phyloP scores from a whole-genome alignment of 2,888 invertebrate genomes.

The Entomobrya multifasciata region DNA sequence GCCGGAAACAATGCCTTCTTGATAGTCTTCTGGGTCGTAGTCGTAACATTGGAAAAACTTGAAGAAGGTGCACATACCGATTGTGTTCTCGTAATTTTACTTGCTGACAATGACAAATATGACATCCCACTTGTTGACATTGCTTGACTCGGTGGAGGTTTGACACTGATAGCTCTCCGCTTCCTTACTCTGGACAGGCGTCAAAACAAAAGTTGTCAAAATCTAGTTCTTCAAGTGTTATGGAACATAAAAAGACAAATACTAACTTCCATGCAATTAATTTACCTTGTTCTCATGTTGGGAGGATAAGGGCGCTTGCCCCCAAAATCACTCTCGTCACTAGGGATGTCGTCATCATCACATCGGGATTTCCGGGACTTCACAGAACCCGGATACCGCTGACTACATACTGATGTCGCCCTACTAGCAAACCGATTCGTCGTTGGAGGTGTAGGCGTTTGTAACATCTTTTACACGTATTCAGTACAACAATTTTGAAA shows the following conservation, averaged over 20 bases:
- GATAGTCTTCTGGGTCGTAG: neutral
- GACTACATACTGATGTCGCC: neutral
- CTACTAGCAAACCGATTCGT: neutral
- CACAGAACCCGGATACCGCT: neutral
- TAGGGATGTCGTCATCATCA: constrained; percentile 39
- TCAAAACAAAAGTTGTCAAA: neutral
- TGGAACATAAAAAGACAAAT: too few species aligned
- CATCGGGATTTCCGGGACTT: neutral
- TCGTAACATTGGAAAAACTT: too few species aligned
- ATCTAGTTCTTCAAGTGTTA: neutral
- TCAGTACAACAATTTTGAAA: neutral
- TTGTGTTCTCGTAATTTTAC: too few species aligned
- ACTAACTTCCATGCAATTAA: too few species aligned
- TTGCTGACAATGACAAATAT: too few species aligned
- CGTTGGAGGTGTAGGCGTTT: neutral
- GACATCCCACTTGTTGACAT: too few species aligned
- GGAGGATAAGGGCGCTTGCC: neutral
- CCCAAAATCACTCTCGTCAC: constrained; percentile 49
- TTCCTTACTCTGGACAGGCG: too few species aligned
- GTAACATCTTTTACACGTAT: neutral
- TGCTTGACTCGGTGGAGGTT: too few species aligned
- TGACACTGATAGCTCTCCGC: too few species aligned
- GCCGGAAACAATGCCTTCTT: neutral
- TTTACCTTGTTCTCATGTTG: neutral
- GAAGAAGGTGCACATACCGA: too few species aligned